These are phyloP conservation scores for Chrysemys picta DNA, from an alignment of 2,113 vertebrate genomes.

Conservation along the genomic window DNA sequence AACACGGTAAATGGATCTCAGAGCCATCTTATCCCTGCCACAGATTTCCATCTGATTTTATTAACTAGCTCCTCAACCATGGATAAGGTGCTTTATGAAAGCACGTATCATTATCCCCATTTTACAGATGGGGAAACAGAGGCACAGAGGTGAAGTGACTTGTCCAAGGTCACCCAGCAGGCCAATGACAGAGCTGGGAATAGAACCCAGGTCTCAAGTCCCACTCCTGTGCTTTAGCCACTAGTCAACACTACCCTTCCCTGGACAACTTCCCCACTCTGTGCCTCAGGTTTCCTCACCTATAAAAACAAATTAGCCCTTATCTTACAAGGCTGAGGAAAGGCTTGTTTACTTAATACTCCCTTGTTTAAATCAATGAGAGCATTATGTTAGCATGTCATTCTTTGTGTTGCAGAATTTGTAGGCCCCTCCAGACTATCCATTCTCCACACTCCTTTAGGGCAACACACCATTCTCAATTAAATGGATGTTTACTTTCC, in stretches of 20 bases:
- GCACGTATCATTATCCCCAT: too few relatives aligned
- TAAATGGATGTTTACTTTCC: background rate
- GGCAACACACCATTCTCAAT: background rate
- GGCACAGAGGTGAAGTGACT: too few relatives aligned
- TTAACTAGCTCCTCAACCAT: too few relatives aligned
- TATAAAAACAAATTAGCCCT: background rate
- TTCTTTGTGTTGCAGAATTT: background rate
- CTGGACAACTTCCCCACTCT: background rate
- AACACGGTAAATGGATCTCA: background rate
- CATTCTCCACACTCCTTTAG: background rate
- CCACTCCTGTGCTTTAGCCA: background rate
- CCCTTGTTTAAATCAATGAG: background rate
- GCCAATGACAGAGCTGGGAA: background rate
- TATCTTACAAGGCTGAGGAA: background rate
- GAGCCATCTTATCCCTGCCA: background rate
- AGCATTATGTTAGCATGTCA: background rate
- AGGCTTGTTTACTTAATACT: background rate
- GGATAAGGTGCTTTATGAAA: too few relatives aligned
- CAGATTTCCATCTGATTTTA: background rate
- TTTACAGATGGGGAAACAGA: too few relatives aligned
- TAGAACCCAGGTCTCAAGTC: background rate
- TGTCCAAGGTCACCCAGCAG: too few relatives aligned
- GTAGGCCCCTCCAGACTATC: background rate
- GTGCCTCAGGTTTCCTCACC: background rate
- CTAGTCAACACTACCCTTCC: background rate